Conservation (phyloP, 1,140 invertebrate species). For the Pentalonia nigronervosa region DNA sequence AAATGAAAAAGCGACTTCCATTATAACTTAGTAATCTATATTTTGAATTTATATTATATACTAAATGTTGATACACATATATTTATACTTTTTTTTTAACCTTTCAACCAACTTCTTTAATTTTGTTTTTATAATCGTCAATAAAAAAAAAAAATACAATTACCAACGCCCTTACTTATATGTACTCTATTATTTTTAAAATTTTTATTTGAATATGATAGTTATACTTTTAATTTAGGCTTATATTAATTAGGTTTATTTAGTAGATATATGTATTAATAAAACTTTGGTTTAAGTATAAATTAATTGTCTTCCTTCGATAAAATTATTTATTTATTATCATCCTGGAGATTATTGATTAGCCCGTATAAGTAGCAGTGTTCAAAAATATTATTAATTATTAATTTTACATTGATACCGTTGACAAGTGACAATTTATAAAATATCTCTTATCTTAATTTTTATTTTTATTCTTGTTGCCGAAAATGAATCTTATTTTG, state of each 20-base stretch:
- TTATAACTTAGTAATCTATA: background rate
- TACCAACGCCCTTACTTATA: background rate
- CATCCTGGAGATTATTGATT: background rate
- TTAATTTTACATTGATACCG: background rate
- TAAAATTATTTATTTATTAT: background rate
- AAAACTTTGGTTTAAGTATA: background rate
- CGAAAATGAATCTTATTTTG: background rate
- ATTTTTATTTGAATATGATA: background rate
- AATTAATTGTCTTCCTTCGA: background rate
- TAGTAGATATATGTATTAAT: background rate
- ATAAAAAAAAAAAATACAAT: too few species aligned
- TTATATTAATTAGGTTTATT: background rate
- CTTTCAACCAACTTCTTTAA: background rate
- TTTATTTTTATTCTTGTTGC: background rate
- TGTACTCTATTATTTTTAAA: too few species aligned
- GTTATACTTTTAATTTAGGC: too few species aligned
- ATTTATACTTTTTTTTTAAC: background rate
- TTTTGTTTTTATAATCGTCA: background rate
- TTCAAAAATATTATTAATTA: background rate
- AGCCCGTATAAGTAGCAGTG: background rate
- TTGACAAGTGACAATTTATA: background rate
- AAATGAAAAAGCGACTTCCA: background rate
- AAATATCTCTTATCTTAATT: background rate
- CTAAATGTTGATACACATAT: background rate
- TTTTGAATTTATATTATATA: background rate